A percentile compares a stretch with the other conserved stretches of the same genome.
phyloP scores from a whole-genome alignment of 2,888 invertebrate species.

The Nymphalis polychloros region DNA sequence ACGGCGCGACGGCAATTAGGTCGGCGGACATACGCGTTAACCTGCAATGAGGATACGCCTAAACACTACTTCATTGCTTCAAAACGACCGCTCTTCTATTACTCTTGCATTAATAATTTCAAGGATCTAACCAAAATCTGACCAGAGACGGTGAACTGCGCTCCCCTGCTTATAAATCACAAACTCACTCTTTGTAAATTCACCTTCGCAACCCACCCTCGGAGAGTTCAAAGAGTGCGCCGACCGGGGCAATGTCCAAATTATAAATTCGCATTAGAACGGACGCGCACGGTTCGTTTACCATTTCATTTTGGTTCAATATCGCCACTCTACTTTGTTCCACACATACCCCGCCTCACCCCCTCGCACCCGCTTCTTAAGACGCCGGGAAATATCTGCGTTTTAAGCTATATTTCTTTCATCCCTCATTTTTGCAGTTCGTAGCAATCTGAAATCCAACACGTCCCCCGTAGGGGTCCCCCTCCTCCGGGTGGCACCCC shows the following conservation, averaged over 20 bases:
- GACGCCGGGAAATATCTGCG: constrained; percentile 83
- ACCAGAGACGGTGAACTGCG: constrained; percentile 12
- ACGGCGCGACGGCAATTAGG: constrained; percentile 78
- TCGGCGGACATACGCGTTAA: constrained; percentile 79
- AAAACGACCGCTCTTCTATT: constrained; percentile 53
- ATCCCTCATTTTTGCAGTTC: constrained; percentile 84
- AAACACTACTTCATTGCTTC: constrained; percentile 69
- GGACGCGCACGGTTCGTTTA: constrained; percentile 82
- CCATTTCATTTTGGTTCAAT: constrained; percentile 82
- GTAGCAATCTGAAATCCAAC: constrained; percentile 83
- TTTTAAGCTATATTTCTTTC: constrained; percentile 84
- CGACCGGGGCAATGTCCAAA: constrained; percentile 78
- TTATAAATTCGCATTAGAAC: constrained; percentile 83
- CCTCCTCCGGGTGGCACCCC: constrained; percentile 68
- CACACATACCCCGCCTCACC: constrained; percentile 74
- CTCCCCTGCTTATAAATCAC: constrained; percentile 75
- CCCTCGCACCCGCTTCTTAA: constrained; percentile 69
- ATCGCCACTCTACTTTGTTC: constrained; percentile 82
- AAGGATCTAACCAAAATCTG: constrained; percentile 38
- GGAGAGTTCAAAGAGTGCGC: constrained; percentile 75
- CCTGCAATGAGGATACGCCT: constrained; percentile 81
- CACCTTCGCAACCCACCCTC: constrained; percentile 65
- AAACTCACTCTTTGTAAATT: constrained; percentile 75
- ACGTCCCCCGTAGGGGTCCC: constrained; percentile 79
- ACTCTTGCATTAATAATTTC: constrained; percentile 60